Conservation (phyloP, 2,113 vertebrate species). For the Heptranchias perlo region DNA sequence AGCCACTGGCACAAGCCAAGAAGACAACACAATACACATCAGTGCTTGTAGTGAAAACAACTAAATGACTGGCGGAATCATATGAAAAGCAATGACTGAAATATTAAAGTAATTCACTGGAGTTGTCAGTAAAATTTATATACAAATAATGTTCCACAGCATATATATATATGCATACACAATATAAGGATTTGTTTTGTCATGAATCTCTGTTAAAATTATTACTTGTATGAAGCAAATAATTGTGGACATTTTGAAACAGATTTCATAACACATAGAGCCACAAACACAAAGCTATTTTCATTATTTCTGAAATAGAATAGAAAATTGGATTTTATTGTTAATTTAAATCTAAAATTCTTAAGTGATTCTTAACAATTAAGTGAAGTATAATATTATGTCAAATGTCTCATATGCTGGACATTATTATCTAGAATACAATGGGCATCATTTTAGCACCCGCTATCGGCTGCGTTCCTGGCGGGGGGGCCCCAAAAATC, state of each 20-base stretch:
- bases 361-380: not conserved
- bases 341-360: not conserved
- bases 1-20: not conserved
- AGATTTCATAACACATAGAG: not conserved
- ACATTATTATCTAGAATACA: not conserved
- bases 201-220: not conserved
- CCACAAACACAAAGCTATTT: not conserved
- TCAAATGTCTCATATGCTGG: not conserved
- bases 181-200: not conserved
- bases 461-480: no score
- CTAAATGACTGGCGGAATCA: not conserved
- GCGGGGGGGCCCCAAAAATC: no score
- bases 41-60: no score
- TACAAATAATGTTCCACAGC: not conserved
- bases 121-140: not conserved
- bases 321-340: not conserved
- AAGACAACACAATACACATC: not conserved
- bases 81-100: not conserved
- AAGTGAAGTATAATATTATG: not conserved
- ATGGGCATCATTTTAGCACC: no score
- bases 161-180: not conserved
- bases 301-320: not conserved
- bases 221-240: not conserved
- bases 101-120: not conserved
- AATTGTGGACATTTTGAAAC: not conserved